Evolutionary conservation across 2,797 vertebrate species (phyloP).

Genomic region (Neosilurus mollespiculum): DNA sequence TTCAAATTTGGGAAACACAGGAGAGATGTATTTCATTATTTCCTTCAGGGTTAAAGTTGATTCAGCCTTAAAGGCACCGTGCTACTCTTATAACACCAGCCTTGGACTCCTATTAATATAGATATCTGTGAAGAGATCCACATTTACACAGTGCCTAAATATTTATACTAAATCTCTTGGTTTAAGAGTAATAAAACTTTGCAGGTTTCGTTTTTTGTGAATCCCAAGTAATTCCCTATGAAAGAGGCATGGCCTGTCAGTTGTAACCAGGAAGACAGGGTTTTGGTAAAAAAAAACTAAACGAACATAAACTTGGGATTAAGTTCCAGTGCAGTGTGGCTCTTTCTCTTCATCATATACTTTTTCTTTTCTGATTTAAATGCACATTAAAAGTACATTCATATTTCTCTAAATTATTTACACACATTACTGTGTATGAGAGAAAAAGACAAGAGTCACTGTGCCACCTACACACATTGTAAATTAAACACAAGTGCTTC

Average conservation of each 20-base stretch:
- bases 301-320: no score
- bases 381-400: not conserved
- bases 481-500: not conserved
- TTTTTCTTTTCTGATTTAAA: not conserved
- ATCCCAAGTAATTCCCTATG: not conserved
- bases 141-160: no score
- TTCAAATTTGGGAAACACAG: no score
- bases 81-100: no score
- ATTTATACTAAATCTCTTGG: no score
- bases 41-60: no score
- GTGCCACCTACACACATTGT: conserved; percentile 33
- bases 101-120: no score
- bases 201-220: no score
- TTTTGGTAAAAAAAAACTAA: no score
- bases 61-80: no score
- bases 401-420: not conserved
- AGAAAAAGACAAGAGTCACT: not conserved
- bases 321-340: not conserved
- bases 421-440: not conserved
- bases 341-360: not conserved
- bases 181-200: not conserved
- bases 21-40: no score
- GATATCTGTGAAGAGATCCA: no score
- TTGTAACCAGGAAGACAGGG: not conserved
- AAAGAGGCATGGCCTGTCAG: not conserved